Evolutionary conservation across 2,797 vertebrate species (phyloP).

Genomic region (Stomatorhinus walkeri): DNA sequence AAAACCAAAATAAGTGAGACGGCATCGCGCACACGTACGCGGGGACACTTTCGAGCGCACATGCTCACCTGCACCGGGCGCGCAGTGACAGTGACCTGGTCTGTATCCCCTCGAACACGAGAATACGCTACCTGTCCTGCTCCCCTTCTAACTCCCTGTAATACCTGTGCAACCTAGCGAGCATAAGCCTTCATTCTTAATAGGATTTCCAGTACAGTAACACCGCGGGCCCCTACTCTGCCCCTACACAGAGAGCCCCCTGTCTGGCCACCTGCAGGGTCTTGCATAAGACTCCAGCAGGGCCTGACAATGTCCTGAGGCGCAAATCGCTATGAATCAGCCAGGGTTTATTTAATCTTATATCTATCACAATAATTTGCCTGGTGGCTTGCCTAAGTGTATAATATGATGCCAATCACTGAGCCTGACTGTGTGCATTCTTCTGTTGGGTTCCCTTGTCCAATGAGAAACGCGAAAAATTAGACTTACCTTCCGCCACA

Average conservation of each 20-base stretch:
- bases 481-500: neutral
- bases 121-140: neutral
- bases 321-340: neutral
- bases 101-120: neutral
- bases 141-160: neutral
- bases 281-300: conserved; percentile 37
- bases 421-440: neutral
- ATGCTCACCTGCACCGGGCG: neutral
- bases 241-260: conserved; percentile 25
- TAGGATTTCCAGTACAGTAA: conserved; percentile 50
- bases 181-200: conserved; percentile 39
- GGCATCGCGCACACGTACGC: neutral
- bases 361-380: neutral
- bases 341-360: neutral
- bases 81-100: neutral
- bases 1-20: neutral
- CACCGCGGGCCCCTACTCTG: conserved; percentile 22
- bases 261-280: conserved; percentile 42
- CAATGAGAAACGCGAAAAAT: neutral
- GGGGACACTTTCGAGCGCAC: neutral
- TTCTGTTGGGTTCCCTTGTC: neutral
- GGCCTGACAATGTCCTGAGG: conserved; percentile 3
- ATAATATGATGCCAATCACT: neutral
- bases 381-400: neutral
- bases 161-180: neutral